Percentiles rank a stretch among this genome's conserved stretches.
phyloP scores from a whole-genome alignment of 2,797 vertebrate species.

The Gallinago solitaria region DNA sequence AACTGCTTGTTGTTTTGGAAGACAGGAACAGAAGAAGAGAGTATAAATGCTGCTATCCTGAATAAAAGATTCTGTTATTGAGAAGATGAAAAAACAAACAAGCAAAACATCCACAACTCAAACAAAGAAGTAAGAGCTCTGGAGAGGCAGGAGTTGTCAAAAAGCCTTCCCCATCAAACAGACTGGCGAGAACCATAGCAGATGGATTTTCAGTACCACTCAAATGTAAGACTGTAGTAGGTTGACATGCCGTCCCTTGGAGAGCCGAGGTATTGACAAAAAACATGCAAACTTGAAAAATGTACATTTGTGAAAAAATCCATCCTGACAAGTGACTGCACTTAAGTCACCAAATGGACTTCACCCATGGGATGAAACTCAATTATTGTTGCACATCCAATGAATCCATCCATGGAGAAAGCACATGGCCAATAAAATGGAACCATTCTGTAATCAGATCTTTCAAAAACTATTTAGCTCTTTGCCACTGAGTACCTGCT shows the following conservation, averaged over 20 bases:
- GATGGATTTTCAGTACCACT: conserved; percentile 75
- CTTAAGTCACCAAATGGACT: conserved; percentile 88
- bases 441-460: conserved; percentile 86
- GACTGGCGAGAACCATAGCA: conserved; percentile 60
- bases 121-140: conserved; percentile 64
- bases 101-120: background rate
- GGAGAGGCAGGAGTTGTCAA: conserved; percentile 64
- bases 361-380: conserved; percentile 84
- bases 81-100: background rate
- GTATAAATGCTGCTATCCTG: conserved; percentile 7
- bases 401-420: conserved; percentile 84
- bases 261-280: conserved; percentile 68
- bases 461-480: conserved; percentile 91
- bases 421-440: conserved; percentile 79
- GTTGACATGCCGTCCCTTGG: conserved; percentile 70
- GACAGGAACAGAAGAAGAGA: background rate
- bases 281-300: conserved; percentile 84
- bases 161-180: conserved; percentile 67
- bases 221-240: conserved; percentile 67
- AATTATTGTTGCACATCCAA: conserved; percentile 85
- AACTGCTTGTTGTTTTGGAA: background rate
- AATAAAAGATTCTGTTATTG: conserved; percentile 4
- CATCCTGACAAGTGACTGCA: conserved; percentile 88
- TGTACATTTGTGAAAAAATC: conserved; percentile 85
- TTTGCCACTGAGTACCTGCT: conserved; percentile 82